Base-by-base conservation (phyloP, 1,140 invertebrate genomes). In the Batillaria attramentaria region DNA sequence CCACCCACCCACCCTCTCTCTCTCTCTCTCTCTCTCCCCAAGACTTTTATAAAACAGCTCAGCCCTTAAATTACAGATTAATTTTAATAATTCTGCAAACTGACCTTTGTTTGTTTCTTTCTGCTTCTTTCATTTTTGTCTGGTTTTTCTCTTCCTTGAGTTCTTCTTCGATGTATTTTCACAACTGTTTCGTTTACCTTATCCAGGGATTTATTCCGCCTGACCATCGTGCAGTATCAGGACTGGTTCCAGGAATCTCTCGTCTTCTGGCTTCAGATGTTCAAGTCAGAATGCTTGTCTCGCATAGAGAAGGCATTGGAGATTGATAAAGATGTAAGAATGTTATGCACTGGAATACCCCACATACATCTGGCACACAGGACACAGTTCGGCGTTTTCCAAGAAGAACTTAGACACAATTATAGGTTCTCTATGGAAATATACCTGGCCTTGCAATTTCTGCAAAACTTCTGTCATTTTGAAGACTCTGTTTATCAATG, bases 261-360 rank as follows among this genome's bases (percentile, higher is more conserved):
- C 66, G 94, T 95, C 85, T 95, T 95, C 84, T 97, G 96, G 96
- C 91, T 97, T 81, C 94, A 94, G 84, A 93, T 96, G 50, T 96
- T 95, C 79, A 95, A 95, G 91, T 93, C 94, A n/a, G 96, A 96
- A 91, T 96, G 96, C 5, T 91, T 96, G 42, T 94, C 94, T 80
- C 92, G 95, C 37, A 97, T 98, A 76, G 94, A 95, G 80, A 96
- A 96, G 90, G 96, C 97, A 0, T 95, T 98, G 1, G 95, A 97
- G 79, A 92, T 98, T 66, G 97, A 98, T 89, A 93, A 94, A 83
- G 92, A 93, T 28, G 89, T 90, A 78, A 84, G 89, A 84, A 24
- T n/a, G n/a, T n/a, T n/a, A n/a, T n/a, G n/a, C n/a, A n/a, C n/a
- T n/a, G n/a, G n/a, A n/a, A n/a, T n/a, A n/a, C n/a, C n/a, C n/a